Base-by-base conservation (phyloP, 2,797 vertebrate species). In the Menidia menidia region DNA sequence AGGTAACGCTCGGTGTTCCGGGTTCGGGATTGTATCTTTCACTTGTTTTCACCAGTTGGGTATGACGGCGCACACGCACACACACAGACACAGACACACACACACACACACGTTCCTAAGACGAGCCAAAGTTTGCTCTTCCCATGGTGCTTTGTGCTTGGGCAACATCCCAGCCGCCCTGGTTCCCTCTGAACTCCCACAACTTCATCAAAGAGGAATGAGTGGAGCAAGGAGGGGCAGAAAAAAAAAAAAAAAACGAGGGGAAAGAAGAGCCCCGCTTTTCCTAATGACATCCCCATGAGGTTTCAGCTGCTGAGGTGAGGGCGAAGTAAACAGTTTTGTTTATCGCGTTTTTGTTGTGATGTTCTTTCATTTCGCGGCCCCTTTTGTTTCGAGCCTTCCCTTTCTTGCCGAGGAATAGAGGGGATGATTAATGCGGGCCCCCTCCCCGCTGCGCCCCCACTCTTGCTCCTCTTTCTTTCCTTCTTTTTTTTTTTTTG, bases 161-260 rank as follows among this genome's bases (percentile, higher is more conserved):
- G 78, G 87, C 77, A 67, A 84, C 85, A 83, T 89, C 85, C 84
- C 83, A 82, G 80, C 74, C 67, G 52, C 31, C 16, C 68, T n/a
- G 63, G 70, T 78, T 89, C 86, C 71, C 83, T 82, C 83, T 89
- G 78, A 88, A 90, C 89, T 89, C 84, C 81, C 80, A 76, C 82
- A 89, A 89, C 90, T 89, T 92, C 90, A 92, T 93, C 92, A 93
- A 93, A 93, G 91, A 80, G 63, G 83, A 90, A 81, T 62, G 79
- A 89, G 81, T 13, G 43, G 66, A 70, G 59, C 50, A 45, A 86
- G 86, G 88, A 87, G 84, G 85, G 80, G 82, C 82, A 51, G 69
- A 58, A 51, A 60, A 53, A 65, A 77, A 55, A 47, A 73, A 58
- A 60, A 18, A 69, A 41, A 75, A 61, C 54, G 57, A 15, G 63